Percentiles rank a stretch among this genome's conserved stretches.
Conservation (phyloP, 1,140 invertebrate genomes). For the Pomacea maculata region DNA sequence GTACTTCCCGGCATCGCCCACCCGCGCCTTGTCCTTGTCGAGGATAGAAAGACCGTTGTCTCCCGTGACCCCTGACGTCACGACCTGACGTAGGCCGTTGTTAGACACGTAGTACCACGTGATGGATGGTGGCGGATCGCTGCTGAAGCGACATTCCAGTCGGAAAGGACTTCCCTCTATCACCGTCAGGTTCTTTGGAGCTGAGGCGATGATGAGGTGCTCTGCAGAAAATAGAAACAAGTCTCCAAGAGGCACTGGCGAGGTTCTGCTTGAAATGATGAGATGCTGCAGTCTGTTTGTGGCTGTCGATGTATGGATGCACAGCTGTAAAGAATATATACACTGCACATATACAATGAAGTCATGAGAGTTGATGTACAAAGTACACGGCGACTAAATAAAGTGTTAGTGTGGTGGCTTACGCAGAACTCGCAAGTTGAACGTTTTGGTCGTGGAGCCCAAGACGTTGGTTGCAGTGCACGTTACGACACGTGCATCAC, state of each 20-base stretch:
- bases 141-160: conserved; percentile 38
- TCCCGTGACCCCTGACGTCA: conserved; percentile 26
- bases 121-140: conserved; percentile 23
- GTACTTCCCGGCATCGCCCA: conserved; percentile 26
- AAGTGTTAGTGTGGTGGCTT: conserved; percentile 4
- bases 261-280: no score
- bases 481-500: conserved; percentile 14
- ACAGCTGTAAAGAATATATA: no score
- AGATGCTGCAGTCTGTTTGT: no score
- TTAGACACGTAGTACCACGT: conserved; percentile 29
- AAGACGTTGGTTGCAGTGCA: conserved; percentile 31
- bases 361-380: no score
- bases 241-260: no score
- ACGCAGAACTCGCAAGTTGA: conserved; percentile 31
- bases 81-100: conserved; percentile 23
- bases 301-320: no score
- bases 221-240: conserved; percentile 19
- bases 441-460: conserved; percentile 20
- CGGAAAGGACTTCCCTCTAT: conserved; percentile 27
- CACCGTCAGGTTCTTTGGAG: conserved; percentile 25
- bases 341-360: no score
- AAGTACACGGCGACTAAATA: no score
- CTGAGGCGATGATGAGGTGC: conserved; percentile 24
- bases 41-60: conserved; percentile 25
- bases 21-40: not conserved